Evolutionary conservation across 1,140 invertebrate genomes (phyloP).

Genomic region (Coboldia fuscipes): DNA sequence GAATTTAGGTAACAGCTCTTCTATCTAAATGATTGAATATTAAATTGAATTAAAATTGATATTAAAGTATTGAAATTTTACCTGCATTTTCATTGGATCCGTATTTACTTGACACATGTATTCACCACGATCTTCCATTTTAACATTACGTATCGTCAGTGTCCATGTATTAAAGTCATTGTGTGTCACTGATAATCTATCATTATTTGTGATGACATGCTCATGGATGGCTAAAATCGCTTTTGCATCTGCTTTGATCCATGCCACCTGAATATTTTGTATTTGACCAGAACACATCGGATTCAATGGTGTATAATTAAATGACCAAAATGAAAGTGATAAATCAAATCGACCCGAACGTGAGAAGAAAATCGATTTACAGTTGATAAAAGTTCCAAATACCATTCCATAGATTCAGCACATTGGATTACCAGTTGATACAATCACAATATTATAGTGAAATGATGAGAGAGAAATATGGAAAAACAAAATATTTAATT

Average conservation of each 20-base stretch:
- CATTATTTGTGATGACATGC: slow-evolving; percentile 79
- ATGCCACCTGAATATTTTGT: slow-evolving; percentile 53
- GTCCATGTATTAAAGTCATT: slow-evolving; percentile 76
- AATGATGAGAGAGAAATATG: too few relatives aligned
- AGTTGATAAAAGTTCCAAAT: too few relatives aligned
- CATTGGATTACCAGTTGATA: too few relatives aligned
- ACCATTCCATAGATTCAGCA: too few relatives aligned
- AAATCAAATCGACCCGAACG: too few relatives aligned
- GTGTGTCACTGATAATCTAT: slow-evolving; percentile 63
- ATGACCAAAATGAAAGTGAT: too few relatives aligned
- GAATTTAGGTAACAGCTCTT: too few relatives aligned
- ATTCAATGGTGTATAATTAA: background rate
- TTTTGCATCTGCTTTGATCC: slow-evolving; percentile 84
- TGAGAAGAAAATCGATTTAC: too few relatives aligned
- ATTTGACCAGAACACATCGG: background rate
- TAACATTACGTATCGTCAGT: slow-evolving; percentile 58
- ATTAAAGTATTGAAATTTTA: slow-evolving; percentile 23
- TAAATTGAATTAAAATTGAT: too few relatives aligned
- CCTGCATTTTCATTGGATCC: slow-evolving; percentile 83
- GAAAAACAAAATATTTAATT: too few relatives aligned
- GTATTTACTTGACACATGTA: slow-evolving; percentile 86
- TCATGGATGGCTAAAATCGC: slow-evolving; percentile 80
- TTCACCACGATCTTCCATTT: slow-evolving; percentile 61
- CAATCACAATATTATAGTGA: too few relatives aligned
- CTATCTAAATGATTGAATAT: too few relatives aligned